Base-by-base conservation (phyloP, 2,888 invertebrate species). In the Dascillus cervinus region DNA sequence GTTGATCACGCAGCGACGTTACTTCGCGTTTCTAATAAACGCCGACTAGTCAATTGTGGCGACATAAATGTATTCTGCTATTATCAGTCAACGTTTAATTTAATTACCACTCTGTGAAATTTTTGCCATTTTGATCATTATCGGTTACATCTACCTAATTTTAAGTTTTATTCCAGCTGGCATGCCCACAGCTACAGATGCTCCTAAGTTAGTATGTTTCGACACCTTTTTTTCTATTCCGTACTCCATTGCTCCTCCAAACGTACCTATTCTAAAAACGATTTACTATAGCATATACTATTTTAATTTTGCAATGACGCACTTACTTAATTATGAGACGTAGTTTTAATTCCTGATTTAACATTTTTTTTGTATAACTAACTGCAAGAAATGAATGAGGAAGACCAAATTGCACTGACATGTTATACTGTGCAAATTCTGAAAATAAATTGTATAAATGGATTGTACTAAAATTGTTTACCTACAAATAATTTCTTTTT, bases 211-310 rank as follows among this genome's bases (percentile, higher is more conserved):
- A 56, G 87, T 94, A 54, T 91, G 87, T 60, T 89, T 82, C 0
- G 94, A 90, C 13, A 96, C 77, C 60, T 88, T 90, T 53, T 92
- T 94, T 56, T 95, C 92, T 1, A 85, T 84, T 0, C 92, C 92
- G 57, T 92, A 95, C 58, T 95, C 94, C 1, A 90, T 67, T 32
- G 85, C 69, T 2, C 81, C 82, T 3, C 94, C 94, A 62, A 90
- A 87, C 1, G 89, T 87, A 8, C 92, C 90, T n/a, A n/a, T n/a
- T n/a, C n/a, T n/a, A n/a, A n/a, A n/a, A n/a, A n/a, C n/a, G n/a
- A n/a, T n/a, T n/a, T n/a, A n/a, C n/a, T n/a, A n/a, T n/a, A n/a
- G n/a, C n/a, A n/a, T n/a, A n/a, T n/a, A n/a, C n/a, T n/a, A n/a
- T n/a, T n/a, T n/a, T n/a, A n/a, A n/a, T n/a, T n/a, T n/a, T n/a